Percentiles rank a stretch among this genome's conserved stretches.
These are phyloP conservation scores for Alsophila aescularia DNA, from an alignment of 2,888 invertebrate genomes.

Conservation along the genomic window DNA sequence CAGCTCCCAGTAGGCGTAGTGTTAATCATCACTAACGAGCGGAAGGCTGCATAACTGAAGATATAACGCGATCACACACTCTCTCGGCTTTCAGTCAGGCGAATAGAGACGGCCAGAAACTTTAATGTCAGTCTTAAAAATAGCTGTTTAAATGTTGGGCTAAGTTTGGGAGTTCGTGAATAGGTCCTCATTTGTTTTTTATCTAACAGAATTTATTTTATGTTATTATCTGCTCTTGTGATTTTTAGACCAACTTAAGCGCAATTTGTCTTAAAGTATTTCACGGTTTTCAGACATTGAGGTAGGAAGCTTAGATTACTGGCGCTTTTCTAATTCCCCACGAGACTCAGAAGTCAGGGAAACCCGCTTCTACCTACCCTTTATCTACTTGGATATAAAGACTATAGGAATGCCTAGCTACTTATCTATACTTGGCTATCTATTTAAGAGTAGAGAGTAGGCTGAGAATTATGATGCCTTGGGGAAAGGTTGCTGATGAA, in stretches of 20 bases:
- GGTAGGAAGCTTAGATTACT: neutral
- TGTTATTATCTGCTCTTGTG: neutral
- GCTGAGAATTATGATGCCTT: too few relatives aligned
- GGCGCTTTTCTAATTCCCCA: constrained; percentile 4
- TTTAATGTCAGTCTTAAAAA: constrained; percentile 17
- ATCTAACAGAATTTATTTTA: too few relatives aligned
- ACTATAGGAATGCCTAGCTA: too few relatives aligned
- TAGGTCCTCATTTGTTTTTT: neutral
- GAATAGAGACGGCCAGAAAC: constrained; percentile 6
- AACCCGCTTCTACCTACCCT: neutral
- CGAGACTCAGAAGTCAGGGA: neutral
- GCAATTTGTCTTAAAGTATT: neutral
- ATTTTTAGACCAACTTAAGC: neutral
- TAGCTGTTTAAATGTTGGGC: constrained; percentile 3
- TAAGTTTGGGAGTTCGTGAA: neutral
- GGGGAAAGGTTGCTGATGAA: too few relatives aligned
- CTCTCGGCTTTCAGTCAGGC: constrained; percentile 1
- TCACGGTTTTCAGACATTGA: neutral
- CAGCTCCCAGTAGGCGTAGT: neutral
- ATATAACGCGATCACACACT: constrained; percentile 10
- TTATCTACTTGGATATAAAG: neutral
- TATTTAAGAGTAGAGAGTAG: too few relatives aligned
- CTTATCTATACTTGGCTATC: too few relatives aligned
- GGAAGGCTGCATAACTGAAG: neutral
- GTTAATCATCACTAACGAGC: constrained; percentile 1